These are phyloP conservation scores for Pundamilia nyererei DNA, from an alignment of 2,113 vertebrate genomes.

Conservation along the genomic window DNA sequence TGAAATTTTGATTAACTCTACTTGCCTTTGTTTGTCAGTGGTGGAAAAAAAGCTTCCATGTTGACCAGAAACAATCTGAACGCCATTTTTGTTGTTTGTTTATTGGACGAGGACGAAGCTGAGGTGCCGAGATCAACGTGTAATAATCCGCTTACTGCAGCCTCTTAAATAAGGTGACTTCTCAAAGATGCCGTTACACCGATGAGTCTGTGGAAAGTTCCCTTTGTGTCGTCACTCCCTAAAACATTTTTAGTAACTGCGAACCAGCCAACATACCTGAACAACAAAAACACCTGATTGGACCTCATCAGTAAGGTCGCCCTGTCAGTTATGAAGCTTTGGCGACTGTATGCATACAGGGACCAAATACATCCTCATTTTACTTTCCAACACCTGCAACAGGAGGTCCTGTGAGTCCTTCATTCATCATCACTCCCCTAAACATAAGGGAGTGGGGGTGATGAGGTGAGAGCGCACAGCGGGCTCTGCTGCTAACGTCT, in stretches of 20 bases:
- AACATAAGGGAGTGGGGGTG: neutral
- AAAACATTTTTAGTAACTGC: neutral
- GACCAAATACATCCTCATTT: neutral
- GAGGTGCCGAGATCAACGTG: neutral
- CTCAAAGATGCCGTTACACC: neutral
- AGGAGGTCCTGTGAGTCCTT: neutral
- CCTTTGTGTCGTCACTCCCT: neutral
- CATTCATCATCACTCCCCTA: neutral
- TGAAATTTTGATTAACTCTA: neutral
- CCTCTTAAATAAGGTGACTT: neutral
- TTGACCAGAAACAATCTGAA: neutral
- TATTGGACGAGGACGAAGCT: rapidly evolving
- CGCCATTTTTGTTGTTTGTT: neutral
- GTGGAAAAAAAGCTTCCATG: neutral
- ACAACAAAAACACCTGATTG: neutral
- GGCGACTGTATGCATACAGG: neutral
- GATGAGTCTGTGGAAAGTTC: neutral
- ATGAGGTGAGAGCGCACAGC: neutral
- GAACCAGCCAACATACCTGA: neutral
- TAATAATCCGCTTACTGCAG: neutral
- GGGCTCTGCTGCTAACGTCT: neutral
- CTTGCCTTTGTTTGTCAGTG: neutral
- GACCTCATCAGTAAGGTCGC: neutral
- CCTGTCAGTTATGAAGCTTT: neutral
- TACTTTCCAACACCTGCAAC: neutral